Evolutionary conservation across 2,888 invertebrate genomes (phyloP), one percentile per base, ranked within the genome.

Genomic region (Tortrix viridana): DNA sequence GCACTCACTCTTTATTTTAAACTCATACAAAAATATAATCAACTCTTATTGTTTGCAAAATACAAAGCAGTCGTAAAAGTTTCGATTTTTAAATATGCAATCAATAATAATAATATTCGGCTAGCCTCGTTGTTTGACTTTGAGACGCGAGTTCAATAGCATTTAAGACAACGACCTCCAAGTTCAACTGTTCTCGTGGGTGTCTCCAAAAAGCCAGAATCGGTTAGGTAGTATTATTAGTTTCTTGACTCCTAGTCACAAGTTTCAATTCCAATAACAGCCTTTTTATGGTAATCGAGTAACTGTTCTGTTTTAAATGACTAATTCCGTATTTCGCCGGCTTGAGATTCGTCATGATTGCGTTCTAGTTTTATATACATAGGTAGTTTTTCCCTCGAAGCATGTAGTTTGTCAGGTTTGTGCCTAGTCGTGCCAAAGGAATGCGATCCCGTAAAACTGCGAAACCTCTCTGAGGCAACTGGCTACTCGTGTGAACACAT

Each of bases 151-250:
- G 63, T 63, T 63, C 63, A 63, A 58, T 58, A 63, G 58, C 63
- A 63, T 63, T 58, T 58, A 58, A 47, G 63, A 63, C 63, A 58
- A 43, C 53, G 63, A 63, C 63, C 63, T 63, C 57, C 53, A 57
- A 56, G 50, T 62, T 58, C 58, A 57, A 57, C 57, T 48, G 47
- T 58, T 53, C 50, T 47, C 19, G 53, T 63, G 43, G 57, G 57
- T 58, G 57, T 53, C 57, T 47, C 63, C 63, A 53, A 63, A 55
- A 62, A 53, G 38, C 50, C 46, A 46, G 50, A 47, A 41, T 58
- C 41, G 20, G 20, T 50, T 57, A 52, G 52, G 43, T 26, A 44
- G 43, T 26, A 44, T 63, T 63, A 63, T 57, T 58, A 63, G 57
- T 53, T 53, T 47, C 47, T 63, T 63, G 63, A 63, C 57, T 58